Evolutionary conservation across 2,888 invertebrate species (phyloP), one percentile per base, ranked within the genome.

Genomic region (Hypolimnas misippus): DNA sequence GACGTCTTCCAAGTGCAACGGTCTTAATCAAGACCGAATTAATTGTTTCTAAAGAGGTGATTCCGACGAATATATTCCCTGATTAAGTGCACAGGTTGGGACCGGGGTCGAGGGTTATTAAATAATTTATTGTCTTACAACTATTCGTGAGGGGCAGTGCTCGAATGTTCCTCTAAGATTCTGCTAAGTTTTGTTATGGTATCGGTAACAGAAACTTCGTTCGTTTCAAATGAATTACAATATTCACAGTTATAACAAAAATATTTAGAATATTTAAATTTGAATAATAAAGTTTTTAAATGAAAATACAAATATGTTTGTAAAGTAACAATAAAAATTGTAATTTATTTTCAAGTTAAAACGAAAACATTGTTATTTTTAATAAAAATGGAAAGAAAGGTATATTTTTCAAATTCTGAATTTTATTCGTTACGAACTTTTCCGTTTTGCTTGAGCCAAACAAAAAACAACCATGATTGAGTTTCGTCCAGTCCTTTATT

Each of bases 111-210:
- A 79, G 85, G 89, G 87, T 87, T 89, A 89, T 88, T 87, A 89
- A 86, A 89, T 88, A 89, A 91, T 91, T 90, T 90, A 89, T 89
- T 89, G 89, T 89, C 83, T 85, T 78, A 78, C 77, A 82, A 86
- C 87, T 89, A 87, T 85, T 84, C 82, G 83, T 77, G 79, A 84
- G 83, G 86, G 83, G 77, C 75, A 78, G 78, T 77, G 79, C 77
- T 83, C 81, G 75, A 86, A 83, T 80, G 83, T 81, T 81, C 75
- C 71, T 76, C 79, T 80, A 87, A 87, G 86, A 88, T 87, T 87
- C 74, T 76, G 80, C 76, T 73, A 86, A 82, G 80, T 85, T 82
- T 79, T 81, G 82, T 80, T 82, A 77, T 75, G 78, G 84, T 83
- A 86, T 82, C 82, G 82, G 81, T 71, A 72, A 73, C 76, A 12